These are phyloP conservation scores for Chionis minor DNA, from an alignment of 2,113 vertebrate species.

Conservation along the genomic window DNA sequence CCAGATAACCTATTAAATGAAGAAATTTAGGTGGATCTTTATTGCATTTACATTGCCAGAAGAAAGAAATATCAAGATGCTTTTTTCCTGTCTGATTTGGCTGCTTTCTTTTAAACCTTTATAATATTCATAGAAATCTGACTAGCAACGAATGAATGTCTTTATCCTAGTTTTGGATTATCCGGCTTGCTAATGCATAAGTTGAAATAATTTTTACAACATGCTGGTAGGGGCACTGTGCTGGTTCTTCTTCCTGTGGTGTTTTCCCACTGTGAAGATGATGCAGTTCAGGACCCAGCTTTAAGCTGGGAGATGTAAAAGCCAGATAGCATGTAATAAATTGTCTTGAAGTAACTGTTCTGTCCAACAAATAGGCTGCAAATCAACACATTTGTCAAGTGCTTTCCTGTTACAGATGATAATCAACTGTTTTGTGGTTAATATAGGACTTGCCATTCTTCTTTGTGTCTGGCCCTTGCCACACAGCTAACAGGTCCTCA, in stretches of 20 bases:
- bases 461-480: not conserved
- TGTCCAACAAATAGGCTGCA: not conserved
- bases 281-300: not conserved
- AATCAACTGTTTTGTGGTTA: conserved; percentile 26
- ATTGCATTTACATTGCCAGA: not conserved
- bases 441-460: not conserved
- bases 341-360: not conserved
- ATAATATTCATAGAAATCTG: not conserved
- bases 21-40: not conserved
- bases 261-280: conserved; percentile 18
- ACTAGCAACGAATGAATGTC: rapidly evolving
- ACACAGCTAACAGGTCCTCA: not conserved
- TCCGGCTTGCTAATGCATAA: not conserved
- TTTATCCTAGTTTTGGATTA: not conserved
- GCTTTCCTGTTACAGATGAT: conserved; percentile 38
- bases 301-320: not conserved
- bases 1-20: not conserved
- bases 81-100: not conserved
- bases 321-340: not conserved
- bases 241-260: not conserved
- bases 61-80: not conserved
- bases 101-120: not conserved
- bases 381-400: conserved; percentile 21
- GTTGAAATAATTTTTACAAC: not conserved
- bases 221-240: not conserved